phyloP scores from a whole-genome alignment of 2,888 invertebrate species.

The Stegophylla sp. region DNA sequence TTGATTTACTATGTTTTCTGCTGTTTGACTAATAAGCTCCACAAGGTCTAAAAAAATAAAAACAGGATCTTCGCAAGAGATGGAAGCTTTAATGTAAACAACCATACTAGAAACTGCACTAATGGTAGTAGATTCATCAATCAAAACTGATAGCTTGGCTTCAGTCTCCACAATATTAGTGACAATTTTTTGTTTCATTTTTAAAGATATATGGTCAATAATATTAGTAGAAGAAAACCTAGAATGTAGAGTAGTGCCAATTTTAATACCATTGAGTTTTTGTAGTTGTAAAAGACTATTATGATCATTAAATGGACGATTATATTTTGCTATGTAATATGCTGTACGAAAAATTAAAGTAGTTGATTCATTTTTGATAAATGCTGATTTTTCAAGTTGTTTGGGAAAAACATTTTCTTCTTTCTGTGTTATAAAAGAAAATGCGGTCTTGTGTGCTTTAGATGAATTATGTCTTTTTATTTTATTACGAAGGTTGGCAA shows the following conservation, averaged over 20 bases:
- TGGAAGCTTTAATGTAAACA: not conserved
- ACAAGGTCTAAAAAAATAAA: conserved; percentile 9
- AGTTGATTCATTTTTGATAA: not conserved
- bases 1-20: conserved; percentile 3
- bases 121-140: conserved; percentile 2
- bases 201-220: not conserved
- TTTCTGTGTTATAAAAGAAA: not conserved
- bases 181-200: not conserved
- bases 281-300: not conserved
- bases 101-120: not conserved
- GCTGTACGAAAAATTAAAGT: not conserved
- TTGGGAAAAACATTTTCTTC: not conserved
- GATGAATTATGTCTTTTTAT: not conserved
- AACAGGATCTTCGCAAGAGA: not conserved
- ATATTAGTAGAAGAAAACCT: conserved; percentile 4
- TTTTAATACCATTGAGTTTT: not conserved
- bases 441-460: not conserved
- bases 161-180: not conserved
- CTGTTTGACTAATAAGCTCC: not conserved
- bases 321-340: not conserved
- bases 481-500: not conserved
- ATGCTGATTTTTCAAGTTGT: not conserved
- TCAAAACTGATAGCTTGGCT: not conserved
- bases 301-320: not conserved
- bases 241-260: not conserved